Evolutionary conservation across 2,113 vertebrate species (phyloP).

Genomic region (Panthera uncia): DNA sequence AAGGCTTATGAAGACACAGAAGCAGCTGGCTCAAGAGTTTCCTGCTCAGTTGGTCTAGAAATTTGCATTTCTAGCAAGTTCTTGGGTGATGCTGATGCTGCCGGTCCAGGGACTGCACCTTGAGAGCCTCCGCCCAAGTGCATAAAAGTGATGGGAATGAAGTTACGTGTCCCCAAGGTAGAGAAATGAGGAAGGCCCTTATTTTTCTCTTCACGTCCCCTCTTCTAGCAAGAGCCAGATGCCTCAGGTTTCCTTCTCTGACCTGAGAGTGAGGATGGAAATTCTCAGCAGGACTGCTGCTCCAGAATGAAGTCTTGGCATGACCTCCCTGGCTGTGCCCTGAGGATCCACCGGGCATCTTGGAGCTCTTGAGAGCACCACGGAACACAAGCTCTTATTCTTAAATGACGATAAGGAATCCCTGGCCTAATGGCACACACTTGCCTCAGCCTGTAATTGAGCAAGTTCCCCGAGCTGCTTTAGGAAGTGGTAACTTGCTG

Average conservation of each 20-base stretch:
- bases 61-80: neutral
- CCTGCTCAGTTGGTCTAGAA: neutral
- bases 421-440: neutral
- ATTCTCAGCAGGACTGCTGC: neutral
- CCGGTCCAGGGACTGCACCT: accelerated
- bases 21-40: accelerated
- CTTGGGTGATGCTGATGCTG: neutral
- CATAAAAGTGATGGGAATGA: accelerated
- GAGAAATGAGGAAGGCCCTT: neutral
- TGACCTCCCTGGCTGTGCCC: neutral
- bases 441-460: neutral
- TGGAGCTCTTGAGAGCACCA: neutral
- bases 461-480: neutral
- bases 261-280: neutral
- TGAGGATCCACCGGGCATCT: neutral
- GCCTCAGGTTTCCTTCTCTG: neutral
- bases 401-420: neutral
- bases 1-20: neutral
- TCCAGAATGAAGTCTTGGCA: neutral
- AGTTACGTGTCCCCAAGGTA: accelerated
- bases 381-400: neutral
- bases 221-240: neutral
- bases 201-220: neutral
- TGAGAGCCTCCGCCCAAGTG: neutral
- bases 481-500: neutral